A percentile compares a stretch with the other conserved stretches of the same genome.
Conservation (phyloP, 2,888 invertebrate genomes). For the Seira sanloemensis region DNA sequence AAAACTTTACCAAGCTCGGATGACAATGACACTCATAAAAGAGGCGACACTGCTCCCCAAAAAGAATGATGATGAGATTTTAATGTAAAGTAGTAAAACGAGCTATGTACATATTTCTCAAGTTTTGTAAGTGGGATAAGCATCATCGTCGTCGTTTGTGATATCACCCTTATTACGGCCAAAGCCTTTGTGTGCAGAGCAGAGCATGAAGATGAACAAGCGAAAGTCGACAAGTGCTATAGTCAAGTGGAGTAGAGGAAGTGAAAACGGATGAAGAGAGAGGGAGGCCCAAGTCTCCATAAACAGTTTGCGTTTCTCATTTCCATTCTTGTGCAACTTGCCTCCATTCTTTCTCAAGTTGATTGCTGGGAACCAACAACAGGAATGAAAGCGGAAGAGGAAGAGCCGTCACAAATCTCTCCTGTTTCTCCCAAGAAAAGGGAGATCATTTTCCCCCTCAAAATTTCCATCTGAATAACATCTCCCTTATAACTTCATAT, state of each 20-base stretch:
- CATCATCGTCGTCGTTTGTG: background rate
- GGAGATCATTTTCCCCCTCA: slow-evolving; percentile 56
- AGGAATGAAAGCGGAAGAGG: slow-evolving; percentile 35
- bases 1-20: slow-evolving; percentile 14
- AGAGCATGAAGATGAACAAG: slow-evolving; percentile 2
- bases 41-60: slow-evolving; percentile 10
- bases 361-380: background rate
- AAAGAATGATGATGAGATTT: slow-evolving; percentile 37
- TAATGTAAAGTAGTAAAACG: slow-evolving; percentile 44
- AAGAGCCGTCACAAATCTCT: slow-evolving; percentile 68
- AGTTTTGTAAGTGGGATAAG: slow-evolving; percentile 32
- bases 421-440: slow-evolving; percentile 51
- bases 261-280: slow-evolving; percentile 48
- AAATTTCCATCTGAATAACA: slow-evolving; percentile 65
- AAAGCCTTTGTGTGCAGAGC: too few species aligned
- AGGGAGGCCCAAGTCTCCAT: slow-evolving; percentile 12
- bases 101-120: slow-evolving; percentile 31
- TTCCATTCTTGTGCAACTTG: background rate
- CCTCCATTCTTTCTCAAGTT: background rate
- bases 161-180: too few species aligned
- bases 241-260: slow-evolving; percentile 29
- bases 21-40: slow-evolving; percentile 18
- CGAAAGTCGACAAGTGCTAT: slow-evolving; percentile 7
- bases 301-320: slow-evolving; percentile 37
- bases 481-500: background rate